Conservation (phyloP, 2,113 vertebrate genomes). For the Pagrus major region DNA sequence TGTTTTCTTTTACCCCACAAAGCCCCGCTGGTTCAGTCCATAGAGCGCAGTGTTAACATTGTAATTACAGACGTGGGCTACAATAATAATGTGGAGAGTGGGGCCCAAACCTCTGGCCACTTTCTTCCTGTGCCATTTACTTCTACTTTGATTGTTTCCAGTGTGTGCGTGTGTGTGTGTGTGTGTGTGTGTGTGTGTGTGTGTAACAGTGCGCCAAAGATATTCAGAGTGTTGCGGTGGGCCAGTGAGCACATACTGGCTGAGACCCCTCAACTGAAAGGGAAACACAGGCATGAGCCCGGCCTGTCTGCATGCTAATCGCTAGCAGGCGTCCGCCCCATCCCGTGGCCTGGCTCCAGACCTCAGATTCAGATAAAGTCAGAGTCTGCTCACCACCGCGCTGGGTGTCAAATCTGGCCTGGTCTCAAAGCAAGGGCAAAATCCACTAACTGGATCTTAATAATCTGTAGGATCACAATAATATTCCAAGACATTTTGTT, state of each 20-base stretch:
- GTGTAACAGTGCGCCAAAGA: conserved; percentile 75
- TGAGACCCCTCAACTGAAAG: conserved; percentile 67
- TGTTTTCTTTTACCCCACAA: conserved; percentile 47
- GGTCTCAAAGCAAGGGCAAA: background rate
- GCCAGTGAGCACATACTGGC: conserved; percentile 79
- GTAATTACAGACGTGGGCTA: conserved; percentile 76
- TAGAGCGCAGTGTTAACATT: conserved; percentile 69
- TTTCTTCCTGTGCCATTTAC: conserved; percentile 79
- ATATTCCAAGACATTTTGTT: background rate
- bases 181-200: conserved; percentile 42
- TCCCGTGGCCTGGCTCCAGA: conserved; percentile 33
- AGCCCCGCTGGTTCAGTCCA: conserved; percentile 49
- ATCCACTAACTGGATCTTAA: background rate
- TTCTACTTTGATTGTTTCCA: conserved; percentile 82
- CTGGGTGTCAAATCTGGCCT: conserved; percentile 31
- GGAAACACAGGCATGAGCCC: conserved; percentile 51
- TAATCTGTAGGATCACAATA: background rate
- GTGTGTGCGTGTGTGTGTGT: conserved; percentile 66
- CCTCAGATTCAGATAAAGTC: conserved; percentile 40
- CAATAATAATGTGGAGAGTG: conserved; percentile 59
- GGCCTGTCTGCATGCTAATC: conserved; percentile 37
- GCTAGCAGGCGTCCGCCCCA: conserved; percentile 31
- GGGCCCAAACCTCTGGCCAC: conserved; percentile 69
- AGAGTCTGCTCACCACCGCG: conserved; percentile 1
- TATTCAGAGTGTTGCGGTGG: conserved; percentile 64